Base-by-base conservation (phyloP, 2,888 invertebrate genomes). In the Drosophila meridiana region DNA sequence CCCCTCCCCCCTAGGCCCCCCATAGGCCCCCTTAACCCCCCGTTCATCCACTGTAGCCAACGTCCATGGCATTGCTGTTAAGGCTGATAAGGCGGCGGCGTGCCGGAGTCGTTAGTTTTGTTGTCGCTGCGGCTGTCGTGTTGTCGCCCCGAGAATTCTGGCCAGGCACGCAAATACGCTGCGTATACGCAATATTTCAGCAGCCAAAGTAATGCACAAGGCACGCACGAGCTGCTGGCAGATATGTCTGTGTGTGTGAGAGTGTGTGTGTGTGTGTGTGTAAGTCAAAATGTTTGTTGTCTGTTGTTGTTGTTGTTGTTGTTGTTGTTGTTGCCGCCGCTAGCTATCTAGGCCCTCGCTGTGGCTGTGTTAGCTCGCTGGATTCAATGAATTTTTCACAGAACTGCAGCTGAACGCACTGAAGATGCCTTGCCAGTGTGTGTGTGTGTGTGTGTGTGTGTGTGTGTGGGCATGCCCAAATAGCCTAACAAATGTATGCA, bases 311-410 rank as follows among this genome's bases (percentile, higher is more conserved):
- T 28, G 28, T 7, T 20, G 20, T 20, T 20, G 20, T 20, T 28
- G 28, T 7, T 73, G 40, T 14, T 28, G 28, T 7, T 48, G 48
- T 4, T n/a, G 48, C 48, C 32, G 50, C n/a, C n/a, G n/a, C 0
- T 73, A 36, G 42, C 58, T 53, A 76, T 76, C 64, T 65, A 43
- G 60, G 43, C 53, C 32, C 71, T 55, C 72, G 50, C 57, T 55
- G 48, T 14, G n/a, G 38, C 32, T 32, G 59, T 69, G 67, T 70
- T 71, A 57, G 69, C 69, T 79, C 20, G 69, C 65, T 62, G 72
- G 88, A 90, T 88, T 87, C 89, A 87, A 87, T 90, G 90, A 90
- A 90, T 87, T 87, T 82, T 88, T 88, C 76, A 73, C 68, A 69
- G 56, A 66, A 66, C 68, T 78, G 82, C 85, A 83, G 70, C 64